Percentiles rank a stretch among this genome's conserved stretches.
These are phyloP conservation scores for Labeo catla DNA, from an alignment of 2,113 vertebrate species.

Conservation along the genomic window DNA sequence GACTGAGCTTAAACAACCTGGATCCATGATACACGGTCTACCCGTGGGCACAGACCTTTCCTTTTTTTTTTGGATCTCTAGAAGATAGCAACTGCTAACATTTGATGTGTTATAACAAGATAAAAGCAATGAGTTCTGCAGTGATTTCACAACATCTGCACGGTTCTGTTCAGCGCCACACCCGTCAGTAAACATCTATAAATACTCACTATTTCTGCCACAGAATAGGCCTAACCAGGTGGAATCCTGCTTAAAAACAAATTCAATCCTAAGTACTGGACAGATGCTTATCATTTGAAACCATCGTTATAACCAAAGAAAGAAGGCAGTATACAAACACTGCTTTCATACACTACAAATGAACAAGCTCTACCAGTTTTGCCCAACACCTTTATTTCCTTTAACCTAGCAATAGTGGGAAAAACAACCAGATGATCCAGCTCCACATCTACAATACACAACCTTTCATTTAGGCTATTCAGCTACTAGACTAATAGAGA, in stretches of 20 bases:
- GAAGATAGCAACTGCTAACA: background rate
- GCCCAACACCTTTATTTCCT: constrained; percentile 38
- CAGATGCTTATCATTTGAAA: background rate
- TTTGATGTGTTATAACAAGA: constrained; percentile 38
- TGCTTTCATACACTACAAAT: constrained; percentile 25
- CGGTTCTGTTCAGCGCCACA: constrained; percentile 30
- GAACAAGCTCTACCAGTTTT: constrained; percentile 52
- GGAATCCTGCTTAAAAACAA: background rate
- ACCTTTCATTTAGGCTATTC: background rate
- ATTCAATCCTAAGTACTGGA: background rate
- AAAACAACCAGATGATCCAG: constrained; percentile 21
- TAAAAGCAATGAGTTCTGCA: constrained; percentile 29
- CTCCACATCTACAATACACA: constrained; percentile 16
- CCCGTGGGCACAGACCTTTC: background rate
- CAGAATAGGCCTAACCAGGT: constrained; percentile 20
- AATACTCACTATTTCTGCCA: background rate
- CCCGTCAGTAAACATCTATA: constrained; percentile 29
- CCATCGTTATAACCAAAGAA: background rate
- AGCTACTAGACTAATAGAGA: background rate
- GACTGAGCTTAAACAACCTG: background rate
- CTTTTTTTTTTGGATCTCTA: background rate
- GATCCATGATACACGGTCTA: background rate
- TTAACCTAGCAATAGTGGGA: constrained; percentile 20
- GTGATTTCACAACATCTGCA: constrained; percentile 44
- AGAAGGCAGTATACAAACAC: constrained; percentile 6